These are phyloP conservation scores for Camelus bactrianus DNA, from an alignment of 2,113 vertebrate genomes.

Conservation along the genomic window DNA sequence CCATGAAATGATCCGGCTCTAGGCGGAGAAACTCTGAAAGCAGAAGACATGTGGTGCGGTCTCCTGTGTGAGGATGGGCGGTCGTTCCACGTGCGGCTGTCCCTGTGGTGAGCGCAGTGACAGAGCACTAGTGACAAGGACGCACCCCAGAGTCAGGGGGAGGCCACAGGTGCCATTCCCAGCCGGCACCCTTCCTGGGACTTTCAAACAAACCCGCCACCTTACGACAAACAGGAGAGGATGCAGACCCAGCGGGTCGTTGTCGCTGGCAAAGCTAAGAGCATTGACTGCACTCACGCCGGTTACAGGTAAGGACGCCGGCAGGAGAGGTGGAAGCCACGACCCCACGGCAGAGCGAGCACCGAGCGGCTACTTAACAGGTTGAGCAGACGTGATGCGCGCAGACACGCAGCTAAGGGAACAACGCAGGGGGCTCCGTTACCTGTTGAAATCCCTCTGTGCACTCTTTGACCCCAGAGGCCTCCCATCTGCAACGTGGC, in stretches of 20 bases:
- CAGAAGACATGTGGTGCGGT: rapidly evolving
- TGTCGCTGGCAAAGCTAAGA: neutral
- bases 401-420: neutral
- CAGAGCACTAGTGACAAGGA: neutral
- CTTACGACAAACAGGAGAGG: neutral
- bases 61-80: rapidly evolving
- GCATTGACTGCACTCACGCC: rapidly evolving
- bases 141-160: neutral
- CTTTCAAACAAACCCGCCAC: too few relatives aligned
- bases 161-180: rapidly evolving
- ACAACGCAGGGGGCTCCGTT: neutral
- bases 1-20: too few relatives aligned
- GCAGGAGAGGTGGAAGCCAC: rapidly evolving
- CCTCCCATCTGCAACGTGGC: rapidly evolving
- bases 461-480: neutral
- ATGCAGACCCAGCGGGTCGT: neutral
- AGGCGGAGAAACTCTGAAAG: rapidly evolving
- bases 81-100: rapidly evolving
- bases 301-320: rapidly evolving
- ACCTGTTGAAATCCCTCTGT: neutral
- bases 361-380: neutral
- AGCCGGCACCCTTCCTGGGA: rapidly evolving
- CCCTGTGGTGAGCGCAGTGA: neutral
- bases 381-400: neutral
- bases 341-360: neutral